Evolutionary conservation across 2,113 vertebrate species (phyloP).

Genomic region (Hyperopisus bebe): DNA sequence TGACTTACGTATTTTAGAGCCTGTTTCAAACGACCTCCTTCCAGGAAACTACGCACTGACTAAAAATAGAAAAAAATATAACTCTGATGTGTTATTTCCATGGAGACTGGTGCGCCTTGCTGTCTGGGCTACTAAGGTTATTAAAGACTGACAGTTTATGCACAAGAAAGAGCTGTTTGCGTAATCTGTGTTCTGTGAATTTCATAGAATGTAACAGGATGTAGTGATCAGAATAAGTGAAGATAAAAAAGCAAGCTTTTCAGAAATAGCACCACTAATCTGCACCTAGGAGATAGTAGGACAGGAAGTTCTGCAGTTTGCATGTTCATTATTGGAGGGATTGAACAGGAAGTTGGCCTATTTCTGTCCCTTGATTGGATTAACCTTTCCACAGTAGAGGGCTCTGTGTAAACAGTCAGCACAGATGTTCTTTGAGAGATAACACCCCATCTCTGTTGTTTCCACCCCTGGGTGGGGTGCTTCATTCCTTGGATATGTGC

Average conservation of each 20-base stretch:
- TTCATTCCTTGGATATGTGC: slow-evolving; percentile 47
- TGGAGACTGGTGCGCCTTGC: background rate
- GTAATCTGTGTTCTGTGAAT: slow-evolving; percentile 20
- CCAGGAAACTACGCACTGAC: background rate
- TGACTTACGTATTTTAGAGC: background rate
- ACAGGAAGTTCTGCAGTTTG: slow-evolving; percentile 62
- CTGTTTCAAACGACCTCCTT: background rate
- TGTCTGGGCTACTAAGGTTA: background rate
- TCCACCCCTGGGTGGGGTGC: slow-evolving; percentile 40
- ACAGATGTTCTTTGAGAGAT: slow-evolving; percentile 69
- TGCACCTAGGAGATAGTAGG: slow-evolving; percentile 54
- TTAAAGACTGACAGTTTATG: slow-evolving; percentile 18
- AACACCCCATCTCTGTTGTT: slow-evolving; percentile 52
- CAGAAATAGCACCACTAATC: slow-evolving; percentile 59
- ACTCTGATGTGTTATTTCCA: background rate
- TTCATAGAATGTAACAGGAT: slow-evolving; percentile 56
- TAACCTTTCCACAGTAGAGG: slow-evolving; percentile 55
- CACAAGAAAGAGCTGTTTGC: slow-evolving; percentile 19
- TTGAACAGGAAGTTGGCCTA: slow-evolving; percentile 65
- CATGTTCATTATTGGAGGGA: slow-evolving; percentile 57
- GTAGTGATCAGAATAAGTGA: slow-evolving; percentile 36
- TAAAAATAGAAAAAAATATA: slow-evolving; percentile 3
- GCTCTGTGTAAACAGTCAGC: slow-evolving; percentile 50
- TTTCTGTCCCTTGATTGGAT: slow-evolving; percentile 65
- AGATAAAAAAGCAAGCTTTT: slow-evolving; percentile 50